Percentiles rank a stretch among this genome's conserved stretches.
phyloP scores from a whole-genome alignment of 2,888 invertebrate genomes.

The Tetranychus piercei region DNA sequence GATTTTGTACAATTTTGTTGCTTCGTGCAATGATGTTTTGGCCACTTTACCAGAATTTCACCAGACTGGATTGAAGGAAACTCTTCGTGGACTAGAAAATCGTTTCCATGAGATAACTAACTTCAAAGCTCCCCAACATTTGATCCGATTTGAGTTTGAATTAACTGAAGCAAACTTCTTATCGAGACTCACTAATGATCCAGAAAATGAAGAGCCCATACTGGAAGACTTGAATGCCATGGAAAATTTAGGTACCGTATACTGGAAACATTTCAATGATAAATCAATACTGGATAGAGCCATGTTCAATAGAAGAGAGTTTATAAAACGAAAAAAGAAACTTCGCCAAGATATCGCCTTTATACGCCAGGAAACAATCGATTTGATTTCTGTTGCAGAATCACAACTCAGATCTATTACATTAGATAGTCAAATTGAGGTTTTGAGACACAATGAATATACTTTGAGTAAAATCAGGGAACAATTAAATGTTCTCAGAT shows the following conservation, averaged over 20 bases:
- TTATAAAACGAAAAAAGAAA: background rate
- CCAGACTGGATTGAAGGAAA: background rate
- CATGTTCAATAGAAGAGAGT: constrained; percentile 5
- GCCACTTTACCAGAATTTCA: constrained; percentile 11
- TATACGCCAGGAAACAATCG: background rate
- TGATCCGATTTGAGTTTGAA: constrained; percentile 10
- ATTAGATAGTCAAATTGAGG: background rate
- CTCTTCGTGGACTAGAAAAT: background rate
- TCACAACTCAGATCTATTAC: background rate
- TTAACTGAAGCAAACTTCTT: background rate
- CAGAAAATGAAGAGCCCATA: background rate
- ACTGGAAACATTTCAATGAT: background rate
- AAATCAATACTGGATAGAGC: background rate
- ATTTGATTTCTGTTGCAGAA: background rate
- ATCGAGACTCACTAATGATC: background rate
- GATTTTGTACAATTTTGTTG: constrained; percentile 8
- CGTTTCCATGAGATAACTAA: constrained; percentile 6
- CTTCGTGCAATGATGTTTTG: constrained; percentile 8
- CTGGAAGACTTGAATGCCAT: background rate
- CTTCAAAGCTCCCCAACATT: constrained; percentile 11
- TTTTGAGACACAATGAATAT: background rate
- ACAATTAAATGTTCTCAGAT: background rate
- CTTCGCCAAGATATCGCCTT: constrained; percentile 3
- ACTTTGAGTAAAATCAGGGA: background rate
- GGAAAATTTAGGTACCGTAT: background rate